A percentile compares a stretch with the other conserved stretches of the same genome.
phyloP scores from a whole-genome alignment of 1,140 invertebrate genomes.

The Halyomorpha halys region DNA sequence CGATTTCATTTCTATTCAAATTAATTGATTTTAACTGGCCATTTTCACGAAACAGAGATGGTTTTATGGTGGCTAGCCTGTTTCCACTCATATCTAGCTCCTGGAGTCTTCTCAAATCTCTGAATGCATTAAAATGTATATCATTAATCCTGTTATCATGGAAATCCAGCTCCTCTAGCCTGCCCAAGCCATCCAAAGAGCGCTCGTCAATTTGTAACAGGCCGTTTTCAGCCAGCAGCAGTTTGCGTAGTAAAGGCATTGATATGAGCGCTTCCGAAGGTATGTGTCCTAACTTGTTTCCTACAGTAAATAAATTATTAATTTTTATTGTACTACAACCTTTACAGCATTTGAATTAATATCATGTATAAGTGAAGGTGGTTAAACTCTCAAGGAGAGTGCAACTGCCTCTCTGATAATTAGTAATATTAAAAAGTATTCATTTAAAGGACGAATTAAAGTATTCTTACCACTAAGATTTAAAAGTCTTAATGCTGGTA shows the following conservation, averaged over 20 bases:
- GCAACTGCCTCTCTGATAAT: too few species aligned
- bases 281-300: constrained; percentile 63
- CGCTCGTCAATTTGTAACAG: constrained; percentile 52
- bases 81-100: constrained; percentile 61
- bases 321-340: too few species aligned
- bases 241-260: constrained; percentile 54
- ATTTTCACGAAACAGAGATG: constrained; percentile 55
- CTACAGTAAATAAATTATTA: constrained; percentile 19
- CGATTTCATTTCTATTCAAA: constrained; percentile 64
- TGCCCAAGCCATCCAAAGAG: constrained; percentile 54
- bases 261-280: constrained; percentile 51
- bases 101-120: constrained; percentile 48
- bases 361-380: too few species aligned
- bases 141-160: constrained; percentile 60
- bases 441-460: not conserved
- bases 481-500: constrained; percentile 57
- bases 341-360: too few species aligned
- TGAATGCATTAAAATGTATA: constrained; percentile 54
- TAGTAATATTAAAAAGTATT: too few species aligned
- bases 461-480: constrained; percentile 50
- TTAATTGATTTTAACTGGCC: constrained; percentile 53
- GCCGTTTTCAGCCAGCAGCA: constrained; percentile 68
- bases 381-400: too few species aligned
- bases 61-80: constrained; percentile 55
- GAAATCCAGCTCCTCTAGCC: constrained; percentile 63